Evolutionary conservation across 2,888 invertebrate species (phyloP).

Genomic region (Pollenia angustigena): DNA sequence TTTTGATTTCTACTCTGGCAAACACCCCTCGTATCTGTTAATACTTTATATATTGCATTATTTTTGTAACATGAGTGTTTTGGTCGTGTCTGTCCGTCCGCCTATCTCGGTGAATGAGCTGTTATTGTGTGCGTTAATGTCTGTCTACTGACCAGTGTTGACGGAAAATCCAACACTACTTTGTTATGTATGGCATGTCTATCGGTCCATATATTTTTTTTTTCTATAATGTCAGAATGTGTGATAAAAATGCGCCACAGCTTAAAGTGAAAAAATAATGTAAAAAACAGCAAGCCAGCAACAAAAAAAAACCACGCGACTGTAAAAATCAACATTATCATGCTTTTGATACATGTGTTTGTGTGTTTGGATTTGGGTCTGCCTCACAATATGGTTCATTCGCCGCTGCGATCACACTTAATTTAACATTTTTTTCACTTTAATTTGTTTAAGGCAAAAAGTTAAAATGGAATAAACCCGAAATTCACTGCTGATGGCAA

Average conservation of each 20-base stretch:
- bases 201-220: background rate
- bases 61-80: background rate
- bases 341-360: constrained; percentile 38
- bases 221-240: background rate
- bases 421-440: constrained; percentile 56
- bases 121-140: constrained; percentile 3
- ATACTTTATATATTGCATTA: background rate
- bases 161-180: constrained; percentile 5
- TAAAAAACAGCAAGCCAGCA: background rate
- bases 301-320: background rate
- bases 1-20: too few species aligned
- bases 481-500: constrained; percentile 10
- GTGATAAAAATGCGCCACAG: constrained; percentile 33
- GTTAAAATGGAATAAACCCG: constrained; percentile 45
- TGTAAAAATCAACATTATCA: constrained; percentile 34
- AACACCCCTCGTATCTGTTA: background rate
- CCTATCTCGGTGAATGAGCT: background rate
- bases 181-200: background rate
- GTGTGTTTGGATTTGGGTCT: constrained; percentile 12
- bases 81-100: background rate
- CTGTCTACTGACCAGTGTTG: constrained; percentile 27
- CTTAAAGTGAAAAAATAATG: constrained; percentile 2
- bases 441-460: constrained; percentile 34
- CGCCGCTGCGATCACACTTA: constrained; percentile 56
- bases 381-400: constrained; percentile 44